Evolutionary conservation across 2,113 vertebrate species (phyloP).

Genomic region (Oreochromis spilurus): DNA sequence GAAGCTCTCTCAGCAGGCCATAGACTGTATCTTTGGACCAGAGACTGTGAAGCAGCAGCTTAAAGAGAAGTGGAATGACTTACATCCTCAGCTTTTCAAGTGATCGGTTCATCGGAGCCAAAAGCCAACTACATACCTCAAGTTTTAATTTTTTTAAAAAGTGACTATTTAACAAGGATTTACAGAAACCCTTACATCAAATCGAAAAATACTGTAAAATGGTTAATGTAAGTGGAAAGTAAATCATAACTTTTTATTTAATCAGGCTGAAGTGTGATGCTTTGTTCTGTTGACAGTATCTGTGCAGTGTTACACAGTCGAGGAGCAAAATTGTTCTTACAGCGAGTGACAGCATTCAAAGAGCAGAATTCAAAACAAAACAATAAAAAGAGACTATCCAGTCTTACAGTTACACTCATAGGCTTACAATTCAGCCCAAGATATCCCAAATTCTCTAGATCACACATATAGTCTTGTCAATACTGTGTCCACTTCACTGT

Average conservation of each 20-base stretch:
- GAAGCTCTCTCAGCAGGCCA: constrained; percentile 84
- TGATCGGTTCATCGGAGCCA: not conserved
- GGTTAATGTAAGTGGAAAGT: not conserved
- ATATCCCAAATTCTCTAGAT: not conserved
- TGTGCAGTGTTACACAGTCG: not conserved
- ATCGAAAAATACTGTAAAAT: not conserved
- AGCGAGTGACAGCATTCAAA: not conserved
- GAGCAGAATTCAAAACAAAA: not conserved
- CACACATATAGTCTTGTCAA: not conserved
- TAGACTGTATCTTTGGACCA: constrained; percentile 84
- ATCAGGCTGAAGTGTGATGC: not conserved
- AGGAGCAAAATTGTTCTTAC: not conserved
- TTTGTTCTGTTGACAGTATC: not conserved
- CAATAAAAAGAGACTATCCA: not conserved
- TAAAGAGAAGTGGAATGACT: constrained; percentile 77
- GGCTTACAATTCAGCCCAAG: not conserved
- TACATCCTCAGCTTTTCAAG: constrained; percentile 66
- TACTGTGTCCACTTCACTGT: not conserved
- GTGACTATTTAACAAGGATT: not conserved
- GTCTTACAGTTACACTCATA: not conserved
- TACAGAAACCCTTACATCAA: not conserved
- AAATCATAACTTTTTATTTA: constrained; percentile 5
- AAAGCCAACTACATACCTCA: constrained; percentile 28
- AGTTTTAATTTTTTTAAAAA: not conserved
- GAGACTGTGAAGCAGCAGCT: constrained; percentile 78